Evolutionary conservation across 2,797 vertebrate genomes (phyloP), one percentile per base, ranked within the genome.

Genomic region (Acrossocheilus fasciatus): DNA sequence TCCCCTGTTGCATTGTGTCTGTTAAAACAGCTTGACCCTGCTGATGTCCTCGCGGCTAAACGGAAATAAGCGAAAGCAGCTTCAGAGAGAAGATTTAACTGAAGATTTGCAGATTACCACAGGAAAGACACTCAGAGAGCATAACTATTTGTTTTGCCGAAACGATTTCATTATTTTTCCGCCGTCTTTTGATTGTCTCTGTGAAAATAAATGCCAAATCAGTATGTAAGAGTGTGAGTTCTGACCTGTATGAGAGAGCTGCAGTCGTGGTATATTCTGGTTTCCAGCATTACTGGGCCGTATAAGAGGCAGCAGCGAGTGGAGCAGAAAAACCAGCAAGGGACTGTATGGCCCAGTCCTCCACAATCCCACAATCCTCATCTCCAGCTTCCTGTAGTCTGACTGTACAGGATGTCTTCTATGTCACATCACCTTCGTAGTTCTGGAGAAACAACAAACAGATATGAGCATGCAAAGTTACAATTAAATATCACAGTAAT

Each of bases 221-320:
- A 34, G 12, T 52, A 15, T 23, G 6, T 11, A 34, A 3, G 12
- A 18, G 20, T 62, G 11, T 78, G 47, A 69, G 45, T 54, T 77
- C 88, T 87, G 79, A 92, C 91, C 91, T 89, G 90, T 57, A 39
- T 89, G 26, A 23, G 91, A 86, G 26, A 91, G 88, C 78, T 91
- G 90, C 47, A 92, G 87, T 84, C 90, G 84, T 59, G 91, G 89
- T 23, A 47, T 64, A 39, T 85, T 83, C 47, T 87, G 90, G 34
- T 75, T 86, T 84, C 77, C 80, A 50, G 83, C 66, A 14, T 26
- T 30, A 52, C 36, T 72, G 73, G 79, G 52, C n/a, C 50, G 30
- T 34, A 72, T 23, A 1, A 54, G 50, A 76, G 84, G 36, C 41
- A 83, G 43, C 52, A 87, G 54, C 39, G 80, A 47, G 74, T 84